phyloP scores from a whole-genome alignment of 2,888 invertebrate genomes.

The Drosophila kuntzei region DNA sequence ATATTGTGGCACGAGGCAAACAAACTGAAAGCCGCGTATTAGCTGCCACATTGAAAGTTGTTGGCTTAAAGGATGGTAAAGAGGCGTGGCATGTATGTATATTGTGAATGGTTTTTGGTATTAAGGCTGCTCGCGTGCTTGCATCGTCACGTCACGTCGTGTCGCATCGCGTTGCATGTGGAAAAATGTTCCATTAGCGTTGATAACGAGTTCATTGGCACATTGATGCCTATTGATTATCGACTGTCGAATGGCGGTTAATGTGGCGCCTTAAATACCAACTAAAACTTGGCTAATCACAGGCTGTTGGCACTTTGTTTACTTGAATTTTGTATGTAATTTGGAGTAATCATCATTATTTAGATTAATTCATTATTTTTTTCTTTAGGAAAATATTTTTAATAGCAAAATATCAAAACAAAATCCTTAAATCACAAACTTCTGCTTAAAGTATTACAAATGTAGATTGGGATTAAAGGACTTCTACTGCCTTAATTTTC shows the following conservation, averaged over 20 bases:
- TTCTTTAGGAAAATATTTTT: too few species aligned
- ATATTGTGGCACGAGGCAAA: constrained; percentile 46
- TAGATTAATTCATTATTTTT: too few species aligned
- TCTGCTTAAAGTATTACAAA: too few species aligned
- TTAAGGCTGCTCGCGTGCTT: constrained; percentile 37
- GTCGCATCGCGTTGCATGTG: constrained; percentile 43
- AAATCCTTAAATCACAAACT: too few species aligned
- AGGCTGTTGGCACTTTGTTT: background rate
- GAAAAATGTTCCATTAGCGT: constrained; percentile 54
- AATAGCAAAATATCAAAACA: too few species aligned
- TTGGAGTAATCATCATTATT: too few species aligned
- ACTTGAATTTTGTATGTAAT: background rate
- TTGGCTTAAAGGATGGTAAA: background rate
- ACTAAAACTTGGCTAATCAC: constrained; percentile 24
- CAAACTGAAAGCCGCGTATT: constrained; percentile 33
- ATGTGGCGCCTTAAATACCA: constrained; percentile 10
- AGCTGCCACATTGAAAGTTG: constrained; percentile 11
- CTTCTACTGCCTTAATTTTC: too few species aligned
- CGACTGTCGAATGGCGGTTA: constrained; percentile 31
- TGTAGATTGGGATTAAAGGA: too few species aligned
- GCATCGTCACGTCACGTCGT: constrained; percentile 4
- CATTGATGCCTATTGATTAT: constrained; percentile 69
- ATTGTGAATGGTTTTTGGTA: constrained; percentile 5
- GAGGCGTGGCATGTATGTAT: constrained; percentile 39
- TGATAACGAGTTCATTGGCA: constrained; percentile 80